These are phyloP conservation scores for Cavia porcellus DNA, from an alignment of 2,113 vertebrate genomes.

Conservation along the genomic window DNA sequence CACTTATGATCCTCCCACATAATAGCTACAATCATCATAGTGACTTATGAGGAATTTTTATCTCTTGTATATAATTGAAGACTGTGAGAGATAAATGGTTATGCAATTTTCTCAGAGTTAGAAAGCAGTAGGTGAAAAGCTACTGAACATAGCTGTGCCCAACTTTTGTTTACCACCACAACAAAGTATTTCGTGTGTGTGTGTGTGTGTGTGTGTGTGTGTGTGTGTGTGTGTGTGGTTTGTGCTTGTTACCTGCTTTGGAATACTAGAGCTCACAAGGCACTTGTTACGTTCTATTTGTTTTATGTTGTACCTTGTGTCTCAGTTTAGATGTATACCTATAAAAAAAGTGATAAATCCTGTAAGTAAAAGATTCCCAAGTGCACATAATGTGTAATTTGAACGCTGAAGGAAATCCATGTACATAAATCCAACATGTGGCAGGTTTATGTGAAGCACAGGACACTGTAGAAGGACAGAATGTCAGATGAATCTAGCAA, in stretches of 20 bases:
- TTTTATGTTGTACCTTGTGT: neutral
- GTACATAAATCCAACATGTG: neutral
- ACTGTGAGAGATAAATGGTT: neutral
- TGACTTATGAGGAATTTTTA: neutral
- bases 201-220: neutral
- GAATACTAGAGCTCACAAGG: neutral
- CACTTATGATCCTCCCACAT: neutral
- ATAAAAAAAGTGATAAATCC: neutral
- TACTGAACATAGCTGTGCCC: neutral
- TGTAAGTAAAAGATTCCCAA: neutral
- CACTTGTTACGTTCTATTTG: neutral
- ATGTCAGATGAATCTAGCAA: neutral
- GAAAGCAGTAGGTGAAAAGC: neutral
- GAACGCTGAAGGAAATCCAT: constrained; percentile 22
- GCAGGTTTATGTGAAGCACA: neutral
- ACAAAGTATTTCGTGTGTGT: neutral
- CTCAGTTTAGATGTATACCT: neutral
- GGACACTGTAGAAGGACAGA: neutral
- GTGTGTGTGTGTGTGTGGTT: neutral
- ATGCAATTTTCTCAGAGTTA: neutral
- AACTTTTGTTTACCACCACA: neutral
- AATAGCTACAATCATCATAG: neutral
- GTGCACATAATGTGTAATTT: neutral
- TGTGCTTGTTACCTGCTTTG: neutral
- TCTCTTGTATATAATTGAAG: neutral